Evolutionary conservation across 1,140 invertebrate genomes (phyloP).

Genomic region (Lamellibrachia luymesi): DNA sequence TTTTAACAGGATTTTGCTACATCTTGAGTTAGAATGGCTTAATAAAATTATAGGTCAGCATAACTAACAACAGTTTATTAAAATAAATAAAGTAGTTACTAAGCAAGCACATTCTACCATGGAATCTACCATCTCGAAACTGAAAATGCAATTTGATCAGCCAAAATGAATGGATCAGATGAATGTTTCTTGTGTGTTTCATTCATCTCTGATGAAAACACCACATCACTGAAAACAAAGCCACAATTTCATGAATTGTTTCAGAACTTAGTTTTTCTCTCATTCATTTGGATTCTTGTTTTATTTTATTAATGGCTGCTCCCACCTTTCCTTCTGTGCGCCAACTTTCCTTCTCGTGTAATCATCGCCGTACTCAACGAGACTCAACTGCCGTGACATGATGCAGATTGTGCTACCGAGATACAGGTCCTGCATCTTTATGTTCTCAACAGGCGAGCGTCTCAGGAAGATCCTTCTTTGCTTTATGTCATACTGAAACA

Average conservation of each 20-base stretch:
- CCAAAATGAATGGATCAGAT: too few species aligned
- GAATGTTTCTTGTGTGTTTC: too few species aligned
- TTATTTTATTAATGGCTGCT: slow-evolving; percentile 10
- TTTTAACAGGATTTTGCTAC: background rate
- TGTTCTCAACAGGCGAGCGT: slow-evolving; percentile 66
- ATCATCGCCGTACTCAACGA: slow-evolving; percentile 75
- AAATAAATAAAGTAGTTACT: too few species aligned
- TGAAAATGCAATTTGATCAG: background rate
- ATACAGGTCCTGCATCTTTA: slow-evolving; percentile 71
- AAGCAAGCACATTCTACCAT: too few species aligned
- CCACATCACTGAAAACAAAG: too few species aligned
- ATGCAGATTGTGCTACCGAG: slow-evolving; percentile 75
- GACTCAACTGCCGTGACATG: slow-evolving; percentile 73
- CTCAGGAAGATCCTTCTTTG: slow-evolving; percentile 73
- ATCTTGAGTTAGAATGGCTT: background rate
- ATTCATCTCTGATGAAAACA: too few species aligned
- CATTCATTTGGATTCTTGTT: background rate
- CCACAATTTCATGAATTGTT: too few species aligned
- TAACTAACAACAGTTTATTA: too few species aligned
- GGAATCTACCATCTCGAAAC: background rate
- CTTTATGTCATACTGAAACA: slow-evolving; percentile 73
- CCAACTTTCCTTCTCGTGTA: slow-evolving; percentile 53
- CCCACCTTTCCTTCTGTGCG: slow-evolving; percentile 47
- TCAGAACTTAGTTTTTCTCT: too few species aligned
- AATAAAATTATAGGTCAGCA: background rate